Evolutionary conservation across 2,113 vertebrate genomes (phyloP).

Genomic region (Speoplatyrhinus poulsoni): DNA sequence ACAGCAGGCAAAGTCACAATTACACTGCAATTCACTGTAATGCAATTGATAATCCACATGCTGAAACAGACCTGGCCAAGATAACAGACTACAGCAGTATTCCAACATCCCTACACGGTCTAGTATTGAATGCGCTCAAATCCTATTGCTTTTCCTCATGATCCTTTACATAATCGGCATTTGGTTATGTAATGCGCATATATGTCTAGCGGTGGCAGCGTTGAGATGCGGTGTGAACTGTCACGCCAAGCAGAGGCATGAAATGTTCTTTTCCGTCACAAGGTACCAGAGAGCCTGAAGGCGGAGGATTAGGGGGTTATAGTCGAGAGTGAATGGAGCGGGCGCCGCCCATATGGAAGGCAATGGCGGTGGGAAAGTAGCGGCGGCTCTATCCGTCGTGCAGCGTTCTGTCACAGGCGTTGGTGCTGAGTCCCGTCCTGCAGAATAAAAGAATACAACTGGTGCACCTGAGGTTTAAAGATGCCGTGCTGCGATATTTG

Average conservation of each 20-base stretch:
- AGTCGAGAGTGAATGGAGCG: constrained; percentile 6
- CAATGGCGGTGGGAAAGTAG: constrained; percentile 19
- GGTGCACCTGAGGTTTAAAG: background rate
- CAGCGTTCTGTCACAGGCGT: too few relatives aligned
- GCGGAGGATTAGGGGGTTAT: constrained; percentile 41
- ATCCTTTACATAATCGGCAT: constrained; percentile 69
- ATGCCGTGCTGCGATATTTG: background rate
- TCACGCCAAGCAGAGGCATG: constrained; percentile 57
- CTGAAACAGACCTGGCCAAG: too few relatives aligned
- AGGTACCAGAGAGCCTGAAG: constrained; percentile 49
- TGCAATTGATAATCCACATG: too few relatives aligned
- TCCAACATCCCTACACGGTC: constrained; percentile 36
- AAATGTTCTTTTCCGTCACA: constrained; percentile 64
- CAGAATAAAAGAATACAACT: background rate
- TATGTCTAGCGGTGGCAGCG: constrained; percentile 42
- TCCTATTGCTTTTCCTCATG: constrained; percentile 14
- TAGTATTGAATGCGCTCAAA: constrained; percentile 21
- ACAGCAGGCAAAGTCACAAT: too few relatives aligned
- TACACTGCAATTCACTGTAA: too few relatives aligned
- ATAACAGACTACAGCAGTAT: constrained; percentile 15
- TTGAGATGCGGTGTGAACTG: constrained; percentile 49
- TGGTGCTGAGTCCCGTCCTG: background rate
- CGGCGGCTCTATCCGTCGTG: background rate
- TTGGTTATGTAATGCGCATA: constrained; percentile 66
- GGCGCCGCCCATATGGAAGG: background rate